Evolutionary conservation across 2,113 vertebrate genomes (phyloP).

Genomic region (Elanoides forficatus): DNA sequence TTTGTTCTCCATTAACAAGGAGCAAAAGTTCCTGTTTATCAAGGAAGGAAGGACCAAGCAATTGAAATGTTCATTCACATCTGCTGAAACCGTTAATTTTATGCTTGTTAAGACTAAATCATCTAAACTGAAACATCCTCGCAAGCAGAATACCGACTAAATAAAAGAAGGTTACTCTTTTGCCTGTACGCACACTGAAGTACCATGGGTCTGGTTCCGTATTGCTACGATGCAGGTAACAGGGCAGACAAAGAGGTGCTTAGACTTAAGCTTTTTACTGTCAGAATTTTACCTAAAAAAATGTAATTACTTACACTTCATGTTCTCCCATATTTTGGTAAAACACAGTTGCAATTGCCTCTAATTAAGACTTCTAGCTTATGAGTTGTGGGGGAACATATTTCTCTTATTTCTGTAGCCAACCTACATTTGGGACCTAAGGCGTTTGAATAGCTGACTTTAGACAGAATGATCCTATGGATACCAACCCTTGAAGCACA

Average conservation of each 20-base stretch:
- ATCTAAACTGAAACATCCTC: neutral
- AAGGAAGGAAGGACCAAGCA: neutral
- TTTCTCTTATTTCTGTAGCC: neutral
- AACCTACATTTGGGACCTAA: neutral
- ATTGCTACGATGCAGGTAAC: neutral
- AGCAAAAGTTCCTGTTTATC: neutral
- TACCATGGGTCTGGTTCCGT: neutral
- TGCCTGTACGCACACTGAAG: neutral
- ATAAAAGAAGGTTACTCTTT: neutral
- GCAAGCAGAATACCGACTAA: neutral
- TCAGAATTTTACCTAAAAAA: neutral
- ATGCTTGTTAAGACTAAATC: neutral
- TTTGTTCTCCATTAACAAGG: neutral
- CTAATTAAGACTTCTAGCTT: neutral
- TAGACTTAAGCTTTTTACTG: neutral
- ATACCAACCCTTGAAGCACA: neutral
- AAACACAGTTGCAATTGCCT: neutral
- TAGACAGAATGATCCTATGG: neutral
- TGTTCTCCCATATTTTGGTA: neutral
- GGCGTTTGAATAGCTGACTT: neutral
- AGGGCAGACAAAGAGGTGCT: neutral
- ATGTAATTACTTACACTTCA: neutral
- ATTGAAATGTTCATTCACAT: neutral
- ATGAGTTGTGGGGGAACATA: neutral
- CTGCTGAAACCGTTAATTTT: neutral